Evolutionary conservation across 2,113 vertebrate genomes (phyloP).

Genomic region (Zosterops japonicus): DNA sequence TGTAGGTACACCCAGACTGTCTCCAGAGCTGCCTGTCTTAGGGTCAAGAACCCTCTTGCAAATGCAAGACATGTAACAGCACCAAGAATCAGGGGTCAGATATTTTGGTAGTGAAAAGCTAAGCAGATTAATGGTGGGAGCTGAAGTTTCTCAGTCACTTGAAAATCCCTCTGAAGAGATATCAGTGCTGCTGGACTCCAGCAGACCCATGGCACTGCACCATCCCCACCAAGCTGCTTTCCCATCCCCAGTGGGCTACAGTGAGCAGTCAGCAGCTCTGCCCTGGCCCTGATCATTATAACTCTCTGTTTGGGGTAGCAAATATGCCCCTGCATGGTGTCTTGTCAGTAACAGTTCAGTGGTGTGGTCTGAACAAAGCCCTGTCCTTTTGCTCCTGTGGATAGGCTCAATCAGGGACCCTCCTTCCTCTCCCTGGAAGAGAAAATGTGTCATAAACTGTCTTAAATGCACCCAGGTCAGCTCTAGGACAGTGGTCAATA

Average conservation of each 20-base stretch:
- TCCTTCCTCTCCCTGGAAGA: background rate
- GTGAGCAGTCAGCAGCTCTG: fast-evolving
- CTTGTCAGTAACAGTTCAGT: background rate
- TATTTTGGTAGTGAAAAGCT: background rate
- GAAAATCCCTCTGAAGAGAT: background rate
- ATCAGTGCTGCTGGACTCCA: background rate
- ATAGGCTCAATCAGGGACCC: background rate
- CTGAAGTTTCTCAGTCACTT: background rate
- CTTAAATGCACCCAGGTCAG: background rate
- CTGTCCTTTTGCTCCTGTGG: fast-evolving
- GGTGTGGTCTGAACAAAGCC: fast-evolving
- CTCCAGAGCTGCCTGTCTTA: background rate
- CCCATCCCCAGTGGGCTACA: fast-evolving
- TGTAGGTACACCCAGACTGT: background rate
- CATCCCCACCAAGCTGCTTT: background rate
- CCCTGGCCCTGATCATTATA: background rate
- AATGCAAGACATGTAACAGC: fast-evolving
- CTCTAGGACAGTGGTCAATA: background rate
- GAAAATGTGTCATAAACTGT: background rate
- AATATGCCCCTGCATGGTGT: background rate
- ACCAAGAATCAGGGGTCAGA: background rate
- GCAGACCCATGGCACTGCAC: background rate
- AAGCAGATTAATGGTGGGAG: background rate
- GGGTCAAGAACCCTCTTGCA: background rate
- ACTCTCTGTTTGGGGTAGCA: background rate